Percentiles rank a stretch among this genome's conserved stretches.
phyloP scores from a whole-genome alignment of 2,888 invertebrate genomes.

The Apamea crenata region DNA sequence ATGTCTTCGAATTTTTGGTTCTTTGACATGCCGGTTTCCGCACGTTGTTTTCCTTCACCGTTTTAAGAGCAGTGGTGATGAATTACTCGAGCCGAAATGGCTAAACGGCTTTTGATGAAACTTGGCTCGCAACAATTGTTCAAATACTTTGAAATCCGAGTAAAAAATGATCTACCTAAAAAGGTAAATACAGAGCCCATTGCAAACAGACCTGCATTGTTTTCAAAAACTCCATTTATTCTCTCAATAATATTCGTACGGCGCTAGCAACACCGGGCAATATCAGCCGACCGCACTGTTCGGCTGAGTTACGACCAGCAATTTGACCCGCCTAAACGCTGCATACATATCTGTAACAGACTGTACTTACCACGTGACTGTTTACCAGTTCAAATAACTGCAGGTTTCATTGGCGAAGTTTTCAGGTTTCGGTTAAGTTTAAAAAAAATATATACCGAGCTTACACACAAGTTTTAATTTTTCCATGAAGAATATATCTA shows the following conservation, averaged over 20 bases:
- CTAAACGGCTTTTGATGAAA: no score
- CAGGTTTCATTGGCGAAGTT: neutral
- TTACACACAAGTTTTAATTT: no score
- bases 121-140: neutral
- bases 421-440: neutral
- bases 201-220: slow-evolving; percentile 7
- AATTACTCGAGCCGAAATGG: no score
- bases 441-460: no score
- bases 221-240: slow-evolving; percentile 25
- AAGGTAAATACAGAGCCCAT: neutral
- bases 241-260: slow-evolving; percentile 35
- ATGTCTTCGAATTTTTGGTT: neutral
- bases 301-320: slow-evolving; percentile 69
- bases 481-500: no score
- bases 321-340: slow-evolving; percentile 62
- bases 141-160: neutral
- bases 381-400: slow-evolving; percentile 33
- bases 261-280: slow-evolving; percentile 57
- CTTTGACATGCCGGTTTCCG: no score
- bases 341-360: slow-evolving; percentile 52
- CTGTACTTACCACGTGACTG: slow-evolving; percentile 37
- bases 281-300: slow-evolving; percentile 65
- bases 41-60: neutral
- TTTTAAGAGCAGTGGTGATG: neutral
- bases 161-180: neutral